phyloP scores from a whole-genome alignment of 1,140 invertebrate genomes.

The Achatina immaculata region DNA sequence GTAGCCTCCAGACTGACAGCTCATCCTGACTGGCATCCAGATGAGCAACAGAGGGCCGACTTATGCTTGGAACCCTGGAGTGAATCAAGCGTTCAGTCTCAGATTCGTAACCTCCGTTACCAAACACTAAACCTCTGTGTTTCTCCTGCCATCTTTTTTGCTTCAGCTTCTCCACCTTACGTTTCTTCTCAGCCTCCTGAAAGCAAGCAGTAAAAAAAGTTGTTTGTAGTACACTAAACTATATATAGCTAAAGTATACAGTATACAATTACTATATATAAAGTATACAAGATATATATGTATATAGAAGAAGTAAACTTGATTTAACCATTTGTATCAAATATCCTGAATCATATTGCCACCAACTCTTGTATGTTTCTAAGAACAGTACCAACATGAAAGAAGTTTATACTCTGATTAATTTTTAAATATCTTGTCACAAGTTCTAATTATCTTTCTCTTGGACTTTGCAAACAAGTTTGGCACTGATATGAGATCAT shows the following conservation, averaged over 20 bases:
- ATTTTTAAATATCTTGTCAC: too few relatives aligned
- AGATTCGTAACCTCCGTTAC: constrained; percentile 47
- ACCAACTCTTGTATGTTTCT: too few relatives aligned
- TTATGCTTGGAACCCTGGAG: constrained; percentile 41
- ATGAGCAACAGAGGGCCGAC: neutral
- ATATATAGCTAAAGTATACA: neutral
- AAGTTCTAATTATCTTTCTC: too few relatives aligned
- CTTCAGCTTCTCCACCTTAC: constrained; percentile 65
- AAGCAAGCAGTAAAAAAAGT: constrained; percentile 10
- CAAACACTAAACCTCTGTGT: constrained; percentile 62
- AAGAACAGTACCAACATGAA: too few relatives aligned
- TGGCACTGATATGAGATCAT: too few relatives aligned
- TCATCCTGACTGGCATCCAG: neutral
- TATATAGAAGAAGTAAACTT: neutral
- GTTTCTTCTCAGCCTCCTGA: constrained; percentile 67
- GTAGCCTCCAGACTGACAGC: neutral
- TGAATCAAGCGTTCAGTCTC: constrained; percentile 47
- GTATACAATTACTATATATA: too few relatives aligned
- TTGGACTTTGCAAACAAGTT: too few relatives aligned
- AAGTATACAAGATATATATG: constrained; percentile 4
- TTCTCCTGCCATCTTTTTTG: constrained; percentile 68
- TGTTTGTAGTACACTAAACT: neutral
- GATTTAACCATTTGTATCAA: too few relatives aligned
- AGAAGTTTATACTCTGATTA: too few relatives aligned
- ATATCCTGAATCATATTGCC: too few relatives aligned